Percentiles rank a stretch among this genome's conserved stretches.
Conservation (phyloP, 2,888 invertebrate species). For the Bhutanitis thaidina region DNA sequence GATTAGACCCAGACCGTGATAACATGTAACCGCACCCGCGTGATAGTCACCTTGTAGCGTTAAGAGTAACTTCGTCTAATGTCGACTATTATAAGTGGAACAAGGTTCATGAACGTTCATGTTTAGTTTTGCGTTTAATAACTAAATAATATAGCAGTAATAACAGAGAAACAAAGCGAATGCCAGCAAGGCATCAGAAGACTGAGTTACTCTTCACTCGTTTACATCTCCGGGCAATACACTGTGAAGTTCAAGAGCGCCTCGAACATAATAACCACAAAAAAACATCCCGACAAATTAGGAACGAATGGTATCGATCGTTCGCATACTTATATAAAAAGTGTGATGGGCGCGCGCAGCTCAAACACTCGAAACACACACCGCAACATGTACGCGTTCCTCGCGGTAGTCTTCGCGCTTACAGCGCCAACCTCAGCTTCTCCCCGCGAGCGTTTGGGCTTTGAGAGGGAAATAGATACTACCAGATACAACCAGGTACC, state of each 20-base stretch:
- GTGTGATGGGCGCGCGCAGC: constrained; percentile 68
- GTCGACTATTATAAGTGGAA: constrained; percentile 67
- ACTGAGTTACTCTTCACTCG: constrained; percentile 23
- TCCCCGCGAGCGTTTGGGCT: constrained; percentile 58
- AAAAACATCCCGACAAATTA: constrained; percentile 66
- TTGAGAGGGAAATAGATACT: constrained; percentile 66
- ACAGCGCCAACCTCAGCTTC: constrained; percentile 39
- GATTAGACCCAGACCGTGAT: constrained; percentile 33
- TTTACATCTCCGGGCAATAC: constrained; percentile 42
- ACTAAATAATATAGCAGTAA: neutral
- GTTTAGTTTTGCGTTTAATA: constrained; percentile 23
- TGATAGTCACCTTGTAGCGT: constrained; percentile 58
- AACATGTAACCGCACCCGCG: constrained; percentile 31
- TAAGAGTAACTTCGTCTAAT: constrained; percentile 50
- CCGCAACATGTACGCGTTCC: constrained; percentile 73
- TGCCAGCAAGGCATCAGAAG: neutral
- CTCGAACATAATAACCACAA: constrained; percentile 39
- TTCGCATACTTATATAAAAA: constrained; percentile 65
- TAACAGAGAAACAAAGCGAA: neutral
- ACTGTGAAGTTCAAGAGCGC: constrained; percentile 67
- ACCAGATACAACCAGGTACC: constrained; percentile 58
- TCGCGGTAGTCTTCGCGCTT: constrained; percentile 53
- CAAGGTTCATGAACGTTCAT: constrained; percentile 73
- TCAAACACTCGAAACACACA: constrained; percentile 67
- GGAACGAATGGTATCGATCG: constrained; percentile 72